phyloP scores from a whole-genome alignment of 2,113 vertebrate species.

The Sphaerodactylus townsendi region DNA sequence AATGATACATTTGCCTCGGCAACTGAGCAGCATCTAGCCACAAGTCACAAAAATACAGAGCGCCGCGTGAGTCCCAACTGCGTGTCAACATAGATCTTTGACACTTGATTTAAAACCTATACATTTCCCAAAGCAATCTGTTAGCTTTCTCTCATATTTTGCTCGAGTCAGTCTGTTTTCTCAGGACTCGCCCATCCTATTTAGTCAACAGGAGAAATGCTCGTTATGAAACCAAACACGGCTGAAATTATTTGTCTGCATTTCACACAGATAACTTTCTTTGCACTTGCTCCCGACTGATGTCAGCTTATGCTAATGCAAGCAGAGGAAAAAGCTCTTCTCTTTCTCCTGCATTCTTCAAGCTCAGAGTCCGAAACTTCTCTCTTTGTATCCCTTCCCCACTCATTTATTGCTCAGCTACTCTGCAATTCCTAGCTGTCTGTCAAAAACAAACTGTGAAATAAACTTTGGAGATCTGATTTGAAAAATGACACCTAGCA shows the following conservation, averaged over 20 bases:
- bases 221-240: background rate
- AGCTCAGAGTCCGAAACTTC: background rate
- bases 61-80: background rate
- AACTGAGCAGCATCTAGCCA: background rate
- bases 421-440: constrained; percentile 48
- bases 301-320: background rate
- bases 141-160: constrained; percentile 41
- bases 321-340: background rate
- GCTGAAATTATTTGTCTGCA: background rate
- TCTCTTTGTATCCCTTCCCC: constrained; percentile 47
- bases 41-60: constrained; percentile 31
- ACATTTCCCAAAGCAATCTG: constrained; percentile 36
- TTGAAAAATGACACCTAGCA: constrained; percentile 33
- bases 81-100: constrained; percentile 39
- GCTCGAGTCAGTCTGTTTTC: constrained; percentile 14
- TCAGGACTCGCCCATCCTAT: background rate
- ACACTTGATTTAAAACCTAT: constrained; percentile 46
- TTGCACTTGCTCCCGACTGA: background rate
- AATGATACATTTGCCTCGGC: background rate
- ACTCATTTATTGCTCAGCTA: constrained; percentile 45
- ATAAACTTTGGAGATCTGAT: constrained; percentile 49
- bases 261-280: background rate
- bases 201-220: background rate
- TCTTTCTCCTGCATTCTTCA: no score
- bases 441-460: constrained; percentile 35